phyloP scores from a whole-genome alignment of 2,888 invertebrate genomes.

The Dromius quadrimaculatus region DNA sequence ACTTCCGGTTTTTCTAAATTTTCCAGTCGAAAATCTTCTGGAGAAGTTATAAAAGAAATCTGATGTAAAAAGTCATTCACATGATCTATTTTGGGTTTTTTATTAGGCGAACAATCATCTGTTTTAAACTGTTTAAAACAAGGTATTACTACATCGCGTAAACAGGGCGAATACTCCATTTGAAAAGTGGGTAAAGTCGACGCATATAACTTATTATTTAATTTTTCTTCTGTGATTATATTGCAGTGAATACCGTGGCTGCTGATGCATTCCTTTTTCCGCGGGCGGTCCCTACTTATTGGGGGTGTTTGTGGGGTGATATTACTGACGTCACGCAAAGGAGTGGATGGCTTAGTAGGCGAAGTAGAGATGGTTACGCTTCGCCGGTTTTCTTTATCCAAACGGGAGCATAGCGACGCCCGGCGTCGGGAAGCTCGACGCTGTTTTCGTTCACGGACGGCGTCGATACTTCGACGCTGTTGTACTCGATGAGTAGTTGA shows the following conservation, averaged over 20 bases:
- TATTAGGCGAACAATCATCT: conserved; percentile 66
- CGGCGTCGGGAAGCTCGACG: conserved; percentile 66
- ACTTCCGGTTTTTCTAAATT: conserved; percentile 55
- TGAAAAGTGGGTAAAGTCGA: conserved; percentile 70
- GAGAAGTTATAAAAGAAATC: conserved; percentile 60
- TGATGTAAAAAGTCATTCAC: conserved; percentile 63
- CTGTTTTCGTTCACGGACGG: conserved; percentile 66
- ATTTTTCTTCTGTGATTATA: conserved; percentile 67
- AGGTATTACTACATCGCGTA: conserved; percentile 58
- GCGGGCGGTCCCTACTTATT: too few relatives aligned
- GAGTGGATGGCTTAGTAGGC: conserved; percentile 60
- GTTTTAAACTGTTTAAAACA: conserved; percentile 56
- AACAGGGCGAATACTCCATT: conserved; percentile 70
- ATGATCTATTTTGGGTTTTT: conserved; percentile 60
- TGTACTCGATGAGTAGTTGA: too few relatives aligned
- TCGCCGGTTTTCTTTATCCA: conserved; percentile 73
- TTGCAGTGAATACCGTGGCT: neutral
- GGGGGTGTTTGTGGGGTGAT: conserved; percentile 66
- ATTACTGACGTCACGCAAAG: conserved; percentile 73
- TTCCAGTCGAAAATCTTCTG: conserved; percentile 58
- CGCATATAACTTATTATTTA: conserved; percentile 64
- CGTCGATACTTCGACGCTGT: conserved; percentile 53
- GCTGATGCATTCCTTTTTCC: neutral
- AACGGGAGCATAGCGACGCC: conserved; percentile 67
- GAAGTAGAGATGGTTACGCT: conserved; percentile 71